A percentile compares a stretch with the other conserved stretches of the same genome.
Evolutionary conservation across 2,797 vertebrate genomes (phyloP).

Genomic region (Lophius americanus): DNA sequence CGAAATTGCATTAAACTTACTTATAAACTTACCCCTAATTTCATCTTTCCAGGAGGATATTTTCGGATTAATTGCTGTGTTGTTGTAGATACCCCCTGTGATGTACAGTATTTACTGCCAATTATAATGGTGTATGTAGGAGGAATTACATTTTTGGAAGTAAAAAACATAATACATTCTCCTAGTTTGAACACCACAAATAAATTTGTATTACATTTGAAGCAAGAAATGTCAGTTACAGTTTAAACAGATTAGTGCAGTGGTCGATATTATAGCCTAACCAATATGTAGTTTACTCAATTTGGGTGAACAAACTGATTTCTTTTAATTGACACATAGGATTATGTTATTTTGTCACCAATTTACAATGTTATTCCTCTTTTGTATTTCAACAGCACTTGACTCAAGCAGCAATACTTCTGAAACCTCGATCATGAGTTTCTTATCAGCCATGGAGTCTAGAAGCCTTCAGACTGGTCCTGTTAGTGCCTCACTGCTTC

Average conservation of each 20-base stretch:
- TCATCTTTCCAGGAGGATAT: constrained; percentile 3
- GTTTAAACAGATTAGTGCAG: not conserved
- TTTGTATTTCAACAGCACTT: constrained; percentile 82
- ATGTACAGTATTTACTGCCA: not conserved
- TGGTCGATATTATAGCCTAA: not conserved
- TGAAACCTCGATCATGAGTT: constrained; percentile 96
- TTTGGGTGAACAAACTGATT: not conserved
- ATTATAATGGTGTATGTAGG: not conserved
- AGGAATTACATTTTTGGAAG: not conserved
- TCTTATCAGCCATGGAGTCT: constrained; percentile 94
- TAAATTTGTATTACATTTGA: not conserved
- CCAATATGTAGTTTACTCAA: not conserved
- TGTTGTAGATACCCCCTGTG: not conserved
- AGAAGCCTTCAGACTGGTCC: constrained; percentile 92
- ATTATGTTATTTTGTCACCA: not conserved
- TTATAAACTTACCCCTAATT: not conserved
- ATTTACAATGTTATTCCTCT: constrained; percentile 19
- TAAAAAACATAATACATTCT: not conserved
- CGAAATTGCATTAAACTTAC: not conserved
- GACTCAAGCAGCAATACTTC: constrained; percentile 91
- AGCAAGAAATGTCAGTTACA: not conserved
- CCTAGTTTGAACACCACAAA: not conserved
- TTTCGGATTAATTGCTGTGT: not conserved
- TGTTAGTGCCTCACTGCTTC: constrained; percentile 92
- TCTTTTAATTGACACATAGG: not conserved